These are phyloP conservation scores for Phalacrocorax brasilianus DNA, from an alignment of 2,113 vertebrate species.

Conservation along the genomic window DNA sequence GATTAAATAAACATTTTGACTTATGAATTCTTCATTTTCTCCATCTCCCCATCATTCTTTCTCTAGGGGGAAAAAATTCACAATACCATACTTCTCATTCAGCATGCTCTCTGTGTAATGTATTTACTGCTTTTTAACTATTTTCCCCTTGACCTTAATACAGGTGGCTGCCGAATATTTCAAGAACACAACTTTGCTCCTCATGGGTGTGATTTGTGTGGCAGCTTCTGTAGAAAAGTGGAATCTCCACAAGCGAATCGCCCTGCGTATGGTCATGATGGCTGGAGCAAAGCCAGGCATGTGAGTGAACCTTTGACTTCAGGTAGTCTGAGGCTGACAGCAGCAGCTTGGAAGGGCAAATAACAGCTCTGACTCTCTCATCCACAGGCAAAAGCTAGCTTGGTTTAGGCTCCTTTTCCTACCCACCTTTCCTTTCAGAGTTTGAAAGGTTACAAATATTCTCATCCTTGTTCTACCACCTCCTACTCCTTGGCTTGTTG, in stretches of 20 bases:
- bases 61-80: neutral
- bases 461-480: neutral
- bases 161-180: conserved; percentile 96
- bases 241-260: conserved; percentile 95
- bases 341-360: neutral
- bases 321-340: neutral
- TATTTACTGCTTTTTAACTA: neutral
- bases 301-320: conserved; percentile 74
- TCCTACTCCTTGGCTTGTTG: neutral
- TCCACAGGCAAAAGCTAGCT: neutral
- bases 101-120: neutral
- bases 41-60: neutral
- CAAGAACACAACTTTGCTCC: conserved; percentile 95
- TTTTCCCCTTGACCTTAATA: neutral
- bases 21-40: neutral
- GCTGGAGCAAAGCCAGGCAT: conserved; percentile 97
- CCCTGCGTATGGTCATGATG: conserved; percentile 95
- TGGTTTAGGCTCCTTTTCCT: neutral
- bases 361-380: neutral
- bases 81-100: neutral
- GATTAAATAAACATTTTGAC: neutral
- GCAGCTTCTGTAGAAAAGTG: conserved; percentile 97
- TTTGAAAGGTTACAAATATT: neutral
- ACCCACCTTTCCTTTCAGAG: neutral
- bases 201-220: conserved; percentile 96